Conservation (phyloP, 2,113 vertebrate species). For the Lamprologus sp. region DNA sequence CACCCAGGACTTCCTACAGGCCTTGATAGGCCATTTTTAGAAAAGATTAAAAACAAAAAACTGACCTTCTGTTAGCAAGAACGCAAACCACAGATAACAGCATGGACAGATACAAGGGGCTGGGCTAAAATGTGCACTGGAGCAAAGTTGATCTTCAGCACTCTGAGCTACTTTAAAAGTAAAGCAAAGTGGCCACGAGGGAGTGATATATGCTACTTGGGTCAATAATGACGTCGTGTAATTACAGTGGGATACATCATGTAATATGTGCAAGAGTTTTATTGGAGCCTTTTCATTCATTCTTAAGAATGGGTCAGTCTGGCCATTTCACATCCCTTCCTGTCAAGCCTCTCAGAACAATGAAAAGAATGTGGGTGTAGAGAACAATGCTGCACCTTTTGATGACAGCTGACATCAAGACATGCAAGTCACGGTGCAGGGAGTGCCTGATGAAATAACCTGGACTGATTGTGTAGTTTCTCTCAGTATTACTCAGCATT, state of each 20-base stretch:
- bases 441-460: too few relatives aligned
- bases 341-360: background rate
- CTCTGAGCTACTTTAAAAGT: background rate
- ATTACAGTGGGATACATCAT: background rate
- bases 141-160: background rate
- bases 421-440: background rate
- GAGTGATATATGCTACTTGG: background rate
- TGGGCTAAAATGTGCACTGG: background rate
- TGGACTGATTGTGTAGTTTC: background rate
- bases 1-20: background rate
- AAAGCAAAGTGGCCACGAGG: background rate
- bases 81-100: background rate
- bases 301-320: background rate
- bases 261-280: background rate
- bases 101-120: background rate
- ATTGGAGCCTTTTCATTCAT: background rate
- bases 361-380: constrained; percentile 45
- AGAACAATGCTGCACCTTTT: background rate
- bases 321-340: background rate
- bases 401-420: background rate
- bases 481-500: background rate
- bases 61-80: background rate
- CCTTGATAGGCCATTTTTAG: background rate
- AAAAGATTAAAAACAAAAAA: background rate
- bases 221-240: background rate